Evolutionary conservation across 1,140 invertebrate genomes (phyloP).

Genomic region (Drosophila varians): DNA sequence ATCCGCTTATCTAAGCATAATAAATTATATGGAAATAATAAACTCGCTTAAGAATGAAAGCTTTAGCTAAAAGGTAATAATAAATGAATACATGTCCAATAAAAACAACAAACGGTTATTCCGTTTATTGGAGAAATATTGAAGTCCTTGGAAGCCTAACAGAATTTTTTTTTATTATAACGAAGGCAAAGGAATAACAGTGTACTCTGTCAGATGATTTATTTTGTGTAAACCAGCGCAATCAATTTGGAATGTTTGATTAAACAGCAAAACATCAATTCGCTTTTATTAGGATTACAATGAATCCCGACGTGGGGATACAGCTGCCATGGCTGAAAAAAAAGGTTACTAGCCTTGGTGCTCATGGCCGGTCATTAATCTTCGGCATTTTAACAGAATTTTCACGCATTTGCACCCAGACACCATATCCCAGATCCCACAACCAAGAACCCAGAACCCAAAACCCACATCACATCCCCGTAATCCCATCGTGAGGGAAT

Average conservation of each 20-base stretch:
- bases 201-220: conserved; percentile 6
- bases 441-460: conserved; percentile 8
- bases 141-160: not conserved
- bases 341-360: conserved; percentile 4
- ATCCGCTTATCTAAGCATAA: conserved; percentile 29
- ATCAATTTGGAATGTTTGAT: conserved; percentile 44
- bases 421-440: conserved; percentile 3
- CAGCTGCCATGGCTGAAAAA: not conserved
- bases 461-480: conserved; percentile 21
- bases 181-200: not conserved
- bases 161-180: conserved; percentile 1
- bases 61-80: conserved; percentile 11
- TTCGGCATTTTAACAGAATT: conserved; percentile 37
- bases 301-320: conserved; percentile 14
- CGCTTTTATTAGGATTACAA: conserved; percentile 29
- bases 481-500: conserved; percentile 22
- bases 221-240: conserved; percentile 34
- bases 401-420: conserved; percentile 43
- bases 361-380: conserved; percentile 30
- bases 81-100: conserved; percentile 18
- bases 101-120: conserved; percentile 13
- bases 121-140: conserved; percentile 7
- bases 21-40: conserved; percentile 11
- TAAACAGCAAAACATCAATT: conserved; percentile 38
- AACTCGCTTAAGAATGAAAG: conserved; percentile 26